Evolutionary conservation across 2,888 invertebrate species (phyloP), one percentile per base, ranked within the genome.

Genomic region (Spodoptera exigua): DNA sequence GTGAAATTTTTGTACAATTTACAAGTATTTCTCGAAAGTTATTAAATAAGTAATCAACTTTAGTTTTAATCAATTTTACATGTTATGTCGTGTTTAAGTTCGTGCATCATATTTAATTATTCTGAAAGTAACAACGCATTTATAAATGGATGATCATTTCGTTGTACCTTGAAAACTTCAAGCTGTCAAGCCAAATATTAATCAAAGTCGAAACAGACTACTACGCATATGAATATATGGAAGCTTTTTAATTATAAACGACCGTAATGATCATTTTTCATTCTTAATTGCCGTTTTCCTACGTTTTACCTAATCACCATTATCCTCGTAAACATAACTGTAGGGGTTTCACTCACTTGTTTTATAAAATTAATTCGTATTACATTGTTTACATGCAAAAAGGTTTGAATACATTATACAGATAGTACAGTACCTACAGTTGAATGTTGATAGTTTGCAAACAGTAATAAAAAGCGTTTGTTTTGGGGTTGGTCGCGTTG

Each of bases 251-350:
- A 94, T 94, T 93, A 94, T 88, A 86, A 85, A 83, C 83, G 85
- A 70, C 72, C 75, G 86, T 88, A 90, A 90, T 91, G 85, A 92
- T 92, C 92, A 93, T 94, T 94, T 92, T 93, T 94, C 94, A 94
- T 90, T 85, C 89, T 84, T 91, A 93, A 93, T 93, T 90, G 92
- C 88, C 87, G 85, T 89, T 90, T 88, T 84, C 86, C 85, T 87
- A 79, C 86, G 84, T 90, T 91, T 87, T 86, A 86, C 84, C 89
- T 91, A 91, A 93, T 93, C 90, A 92, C 84, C 85, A 83, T 91
- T 90, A 89, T 86, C 83, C 82, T 74, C 78, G 77, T 81, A 83
- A 83, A 87, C 83, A 83, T 82, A 40, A 36, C 49, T 43, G 76
- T 76, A 61, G 41, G 74, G 76, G 77, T 78, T 80, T 71, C 74